Percentiles rank a stretch among this genome's conserved stretches.
Conservation (phyloP, 2,888 invertebrate genomes). For the Pollenia griseotomentosa region DNA sequence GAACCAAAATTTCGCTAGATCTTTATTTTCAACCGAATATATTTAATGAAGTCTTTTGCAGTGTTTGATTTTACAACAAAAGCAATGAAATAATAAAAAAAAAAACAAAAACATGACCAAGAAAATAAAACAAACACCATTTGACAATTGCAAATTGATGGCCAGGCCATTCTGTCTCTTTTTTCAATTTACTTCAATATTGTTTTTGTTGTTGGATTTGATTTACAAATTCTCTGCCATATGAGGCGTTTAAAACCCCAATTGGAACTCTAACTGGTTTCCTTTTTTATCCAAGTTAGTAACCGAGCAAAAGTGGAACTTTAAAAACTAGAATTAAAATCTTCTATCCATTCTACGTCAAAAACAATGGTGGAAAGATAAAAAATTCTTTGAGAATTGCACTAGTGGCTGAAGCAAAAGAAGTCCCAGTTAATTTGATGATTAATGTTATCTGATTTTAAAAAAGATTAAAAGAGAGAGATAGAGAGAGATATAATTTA, state of each 20-base stretch:
- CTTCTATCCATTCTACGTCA: neutral
- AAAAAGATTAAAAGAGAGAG: too few relatives aligned
- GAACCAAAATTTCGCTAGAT: neutral
- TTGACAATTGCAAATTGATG: constrained; percentile 72
- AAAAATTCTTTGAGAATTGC: too few relatives aligned
- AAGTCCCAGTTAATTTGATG: too few relatives aligned
- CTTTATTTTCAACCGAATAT: constrained; percentile 8
- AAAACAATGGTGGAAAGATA: neutral
- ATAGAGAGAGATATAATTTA: too few relatives aligned
- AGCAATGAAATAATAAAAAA: constrained; percentile 13
- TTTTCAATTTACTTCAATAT: constrained; percentile 47
- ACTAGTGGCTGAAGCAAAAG: too few relatives aligned
- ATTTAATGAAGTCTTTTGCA: neutral
- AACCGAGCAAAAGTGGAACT: too few relatives aligned
- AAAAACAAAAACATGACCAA: constrained; percentile 56
- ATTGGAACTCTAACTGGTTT: neutral
- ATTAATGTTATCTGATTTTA: too few relatives aligned
- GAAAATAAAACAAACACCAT: constrained; percentile 67
- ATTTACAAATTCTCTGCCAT: constrained; percentile 66
- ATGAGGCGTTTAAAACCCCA: constrained; percentile 41
- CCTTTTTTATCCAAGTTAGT: neutral
- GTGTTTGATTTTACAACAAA: constrained; percentile 39
- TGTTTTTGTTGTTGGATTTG: constrained; percentile 50
- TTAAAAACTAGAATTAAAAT: neutral
- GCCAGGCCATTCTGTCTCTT: constrained; percentile 61